Percentiles rank a stretch among this genome's conserved stretches.
Conservation (phyloP, 2,888 invertebrate genomes). For the Stenichneumon culpator region DNA sequence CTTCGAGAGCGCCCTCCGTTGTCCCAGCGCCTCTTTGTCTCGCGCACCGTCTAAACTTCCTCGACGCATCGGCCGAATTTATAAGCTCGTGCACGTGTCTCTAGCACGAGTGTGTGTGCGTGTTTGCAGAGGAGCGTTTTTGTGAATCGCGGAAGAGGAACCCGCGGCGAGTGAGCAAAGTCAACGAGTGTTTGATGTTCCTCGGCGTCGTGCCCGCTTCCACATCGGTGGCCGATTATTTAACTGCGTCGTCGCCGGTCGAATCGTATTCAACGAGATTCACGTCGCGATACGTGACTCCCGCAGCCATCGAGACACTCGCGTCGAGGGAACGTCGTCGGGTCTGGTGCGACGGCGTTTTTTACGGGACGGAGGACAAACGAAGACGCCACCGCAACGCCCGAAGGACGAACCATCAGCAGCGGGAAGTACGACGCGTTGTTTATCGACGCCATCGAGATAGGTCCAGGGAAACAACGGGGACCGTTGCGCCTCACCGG, state of each 20-base stretch:
- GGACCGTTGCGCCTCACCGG: conserved; percentile 44
- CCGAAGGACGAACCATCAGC: neutral
- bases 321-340: conserved; percentile 1
- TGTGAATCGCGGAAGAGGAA: neutral
- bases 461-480: conserved; percentile 59
- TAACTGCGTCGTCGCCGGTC: conserved; percentile 47
- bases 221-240: conserved; percentile 48
- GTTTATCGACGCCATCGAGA: conserved; percentile 58
- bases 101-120: neutral
- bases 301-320: neutral
- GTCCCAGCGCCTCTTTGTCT: neutral
- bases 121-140: neutral
- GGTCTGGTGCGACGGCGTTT: conserved; percentile 20
- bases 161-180: neutral
- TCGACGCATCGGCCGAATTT: neutral
- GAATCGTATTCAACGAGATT: conserved; percentile 9
- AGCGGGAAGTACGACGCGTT: conserved; percentile 34
- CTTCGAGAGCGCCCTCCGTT: neutral
- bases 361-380: neutral
- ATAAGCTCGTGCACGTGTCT: neutral
- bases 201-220: conserved; percentile 57
- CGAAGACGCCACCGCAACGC: conserved; percentile 61
- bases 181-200: conserved; percentile 62
- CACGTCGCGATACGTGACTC: conserved; percentile 12
- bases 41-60: neutral